Conservation (phyloP, 1,140 invertebrate genomes). For the Monochamus saltuarius region DNA sequence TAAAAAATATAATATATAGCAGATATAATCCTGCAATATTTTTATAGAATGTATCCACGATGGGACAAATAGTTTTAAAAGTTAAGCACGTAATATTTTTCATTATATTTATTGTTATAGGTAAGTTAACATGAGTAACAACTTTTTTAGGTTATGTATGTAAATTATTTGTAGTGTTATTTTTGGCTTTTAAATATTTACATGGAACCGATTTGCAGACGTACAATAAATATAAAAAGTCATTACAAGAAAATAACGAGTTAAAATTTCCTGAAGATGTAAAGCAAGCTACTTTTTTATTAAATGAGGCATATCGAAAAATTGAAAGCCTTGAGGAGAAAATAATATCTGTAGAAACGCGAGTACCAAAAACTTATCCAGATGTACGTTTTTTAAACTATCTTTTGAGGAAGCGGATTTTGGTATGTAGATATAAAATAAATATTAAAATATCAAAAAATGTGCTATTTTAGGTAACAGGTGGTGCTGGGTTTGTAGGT, state of each 20-base stretch:
- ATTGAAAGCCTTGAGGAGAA: constrained; percentile 72
- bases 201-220: neutral
- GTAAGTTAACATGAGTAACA: constrained; percentile 41
- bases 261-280: constrained; percentile 35
- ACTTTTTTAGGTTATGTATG: neutral
- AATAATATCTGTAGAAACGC: constrained; percentile 67
- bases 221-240: constrained; percentile 1
- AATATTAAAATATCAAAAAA: neutral
- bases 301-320: constrained; percentile 41
- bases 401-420: constrained; percentile 84
- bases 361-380: constrained; percentile 82
- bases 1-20: too few relatives aligned
- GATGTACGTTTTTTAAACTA: constrained; percentile 88
- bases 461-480: constrained; percentile 72
- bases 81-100: constrained; percentile 53
- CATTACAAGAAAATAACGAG: constrained; percentile 5
- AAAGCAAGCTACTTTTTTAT: constrained; percentile 31
- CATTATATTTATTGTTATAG: constrained; percentile 46
- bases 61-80: constrained; percentile 16
- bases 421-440: constrained; percentile 59
- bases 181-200: neutral
- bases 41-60: neutral
- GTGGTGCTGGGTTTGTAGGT: constrained; percentile 98
- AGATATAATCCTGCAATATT: neutral
- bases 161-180: constrained; percentile 6